phyloP scores from a whole-genome alignment of 2,113 vertebrate genomes.

The Balaeniceps rex region DNA sequence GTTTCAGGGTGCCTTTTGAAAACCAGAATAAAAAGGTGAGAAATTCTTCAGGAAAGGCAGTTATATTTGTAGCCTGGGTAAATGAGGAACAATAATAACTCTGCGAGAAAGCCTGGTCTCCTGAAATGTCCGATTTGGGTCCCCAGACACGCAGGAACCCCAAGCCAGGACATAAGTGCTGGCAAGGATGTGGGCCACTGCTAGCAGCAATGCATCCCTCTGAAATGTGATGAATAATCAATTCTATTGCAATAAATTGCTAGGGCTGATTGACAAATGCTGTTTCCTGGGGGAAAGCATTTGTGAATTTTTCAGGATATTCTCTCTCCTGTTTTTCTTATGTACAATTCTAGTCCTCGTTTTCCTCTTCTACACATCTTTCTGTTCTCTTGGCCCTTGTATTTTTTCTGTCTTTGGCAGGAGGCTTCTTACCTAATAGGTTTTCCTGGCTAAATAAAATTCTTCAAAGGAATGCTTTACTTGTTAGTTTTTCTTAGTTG shows the following conservation, averaged over 20 bases:
- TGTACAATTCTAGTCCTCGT: accelerated
- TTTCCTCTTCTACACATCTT: neutral
- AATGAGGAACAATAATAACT: neutral
- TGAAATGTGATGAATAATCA: neutral
- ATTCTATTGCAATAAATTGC: neutral
- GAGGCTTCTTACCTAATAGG: neutral
- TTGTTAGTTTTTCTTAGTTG: neutral
- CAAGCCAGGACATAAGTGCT: neutral
- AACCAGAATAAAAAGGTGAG: neutral
- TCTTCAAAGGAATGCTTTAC: neutral
- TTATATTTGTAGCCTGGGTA: neutral
- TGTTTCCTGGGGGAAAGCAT: neutral
- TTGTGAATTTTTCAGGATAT: neutral
- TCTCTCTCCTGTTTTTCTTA: neutral
- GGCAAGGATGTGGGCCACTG: neutral
- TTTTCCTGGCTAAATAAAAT: neutral
- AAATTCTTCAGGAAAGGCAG: neutral
- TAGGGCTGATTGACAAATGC: neutral
- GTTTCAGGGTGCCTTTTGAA: neutral
- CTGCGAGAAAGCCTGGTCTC: neutral
- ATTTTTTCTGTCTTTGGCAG: neutral
- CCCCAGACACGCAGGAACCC: neutral
- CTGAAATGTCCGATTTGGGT: neutral
- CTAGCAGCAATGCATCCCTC: neutral
- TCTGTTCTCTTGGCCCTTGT: neutral